phyloP scores from a whole-genome alignment of 2,888 invertebrate genomes.

The Notocelia uddmanniana region DNA sequence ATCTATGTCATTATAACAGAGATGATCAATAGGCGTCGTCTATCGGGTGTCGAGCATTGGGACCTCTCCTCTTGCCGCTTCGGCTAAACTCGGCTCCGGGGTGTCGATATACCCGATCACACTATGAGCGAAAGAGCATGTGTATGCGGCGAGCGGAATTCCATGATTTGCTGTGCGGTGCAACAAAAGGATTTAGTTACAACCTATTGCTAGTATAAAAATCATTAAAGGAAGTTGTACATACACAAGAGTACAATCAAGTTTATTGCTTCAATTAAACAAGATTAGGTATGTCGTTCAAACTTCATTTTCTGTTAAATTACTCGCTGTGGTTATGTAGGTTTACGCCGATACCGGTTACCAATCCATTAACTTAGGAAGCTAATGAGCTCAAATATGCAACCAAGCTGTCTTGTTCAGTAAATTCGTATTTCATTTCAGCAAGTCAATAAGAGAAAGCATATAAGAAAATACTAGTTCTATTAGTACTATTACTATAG shows the following conservation, averaged over 20 bases:
- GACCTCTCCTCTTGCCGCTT: too few relatives aligned
- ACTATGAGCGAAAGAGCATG: too few relatives aligned
- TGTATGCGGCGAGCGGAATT: too few relatives aligned
- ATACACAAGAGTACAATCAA: background rate
- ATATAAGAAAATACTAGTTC: background rate
- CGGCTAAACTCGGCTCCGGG: too few relatives aligned
- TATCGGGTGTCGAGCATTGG: too few relatives aligned
- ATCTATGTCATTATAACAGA: too few relatives aligned
- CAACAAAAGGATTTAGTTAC: too few relatives aligned
- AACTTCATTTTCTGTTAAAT: slow-evolving; percentile 1
- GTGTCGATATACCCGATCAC: too few relatives aligned
- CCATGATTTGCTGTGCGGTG: background rate
- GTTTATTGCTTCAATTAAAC: slow-evolving; percentile 8
- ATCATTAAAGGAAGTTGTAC: slow-evolving; percentile 1
- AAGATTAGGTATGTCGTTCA: slow-evolving; percentile 1
- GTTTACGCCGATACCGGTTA: slow-evolving; percentile 20
- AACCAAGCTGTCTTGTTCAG: slow-evolving; percentile 7
- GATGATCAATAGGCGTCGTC: too few relatives aligned
- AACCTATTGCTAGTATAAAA: background rate
- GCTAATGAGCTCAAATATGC: slow-evolving; percentile 14
- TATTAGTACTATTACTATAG: slow-evolving; percentile 5
- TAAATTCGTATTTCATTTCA: slow-evolving; percentile 11
- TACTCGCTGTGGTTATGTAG: slow-evolving; percentile 21
- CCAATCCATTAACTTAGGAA: slow-evolving; percentile 13
- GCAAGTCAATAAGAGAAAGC: slow-evolving; percentile 24